These are phyloP conservation scores for Noctua janthina DNA, from an alignment of 2,888 invertebrate species.

Conservation along the genomic window DNA sequence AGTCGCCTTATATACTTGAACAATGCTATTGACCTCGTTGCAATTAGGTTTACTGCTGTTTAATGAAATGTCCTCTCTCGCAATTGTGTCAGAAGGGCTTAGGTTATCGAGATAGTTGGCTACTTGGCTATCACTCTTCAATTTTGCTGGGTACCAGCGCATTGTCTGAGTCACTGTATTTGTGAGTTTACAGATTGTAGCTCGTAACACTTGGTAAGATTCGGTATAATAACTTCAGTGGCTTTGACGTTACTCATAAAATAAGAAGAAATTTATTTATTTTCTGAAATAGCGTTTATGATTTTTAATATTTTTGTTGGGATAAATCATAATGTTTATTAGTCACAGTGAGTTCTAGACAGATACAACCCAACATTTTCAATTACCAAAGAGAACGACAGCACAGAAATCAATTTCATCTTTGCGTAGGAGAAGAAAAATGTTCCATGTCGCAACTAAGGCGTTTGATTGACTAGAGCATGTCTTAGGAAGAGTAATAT, in stretches of 20 bases:
- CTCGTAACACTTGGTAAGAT: not conserved
- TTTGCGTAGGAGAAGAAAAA: conserved; percentile 56
- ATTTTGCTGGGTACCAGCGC: conserved; percentile 35
- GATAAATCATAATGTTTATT: not conserved
- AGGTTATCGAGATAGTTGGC: conserved; percentile 61
- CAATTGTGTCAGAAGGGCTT: conserved; percentile 62
- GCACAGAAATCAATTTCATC: conserved; percentile 31
- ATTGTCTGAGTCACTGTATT: conserved; percentile 43
- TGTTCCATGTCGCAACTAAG: conserved; percentile 49
- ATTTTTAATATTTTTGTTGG: not conserved
- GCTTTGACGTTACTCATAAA: not conserved
- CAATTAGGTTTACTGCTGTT: conserved; percentile 66
- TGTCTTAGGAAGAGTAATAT: conserved; percentile 73
- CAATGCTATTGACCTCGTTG: conserved; percentile 67
- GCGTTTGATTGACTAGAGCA: conserved; percentile 75
- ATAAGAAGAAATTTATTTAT: not conserved
- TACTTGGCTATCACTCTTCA: conserved; percentile 51
- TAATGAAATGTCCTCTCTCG: conserved; percentile 62
- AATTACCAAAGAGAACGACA: conserved; percentile 22
- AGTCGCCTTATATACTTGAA: conserved; percentile 29
- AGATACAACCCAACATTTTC: conserved; percentile 6
- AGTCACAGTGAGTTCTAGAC: not conserved
- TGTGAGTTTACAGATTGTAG: not conserved
- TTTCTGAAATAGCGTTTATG: not conserved
- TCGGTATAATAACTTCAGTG: not conserved